Base-by-base conservation (phyloP, 2,113 vertebrate species). In the Sclerurus mexicanus region DNA sequence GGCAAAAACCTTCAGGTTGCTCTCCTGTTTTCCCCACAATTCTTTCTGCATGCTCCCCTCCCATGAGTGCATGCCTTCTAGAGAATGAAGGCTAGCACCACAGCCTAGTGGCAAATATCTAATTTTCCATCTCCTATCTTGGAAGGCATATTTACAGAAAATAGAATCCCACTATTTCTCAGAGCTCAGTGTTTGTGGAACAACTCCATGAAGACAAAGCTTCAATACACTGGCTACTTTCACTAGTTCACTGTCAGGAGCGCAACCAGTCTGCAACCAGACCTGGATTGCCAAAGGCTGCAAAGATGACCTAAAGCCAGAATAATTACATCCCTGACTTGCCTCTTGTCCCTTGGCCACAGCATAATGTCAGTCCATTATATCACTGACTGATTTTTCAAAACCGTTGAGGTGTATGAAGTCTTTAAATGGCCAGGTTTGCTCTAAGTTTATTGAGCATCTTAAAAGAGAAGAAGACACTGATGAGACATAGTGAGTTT, bases 281-380 rank as follows among this genome's bases (percentile, higher is more conserved):
- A 63, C 4, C 7, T 5, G 0, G 9, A 55, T n/a, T 78, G 46
- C 12, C 1, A 2, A 52, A 15, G 11, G 15, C 3, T 59, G 14
- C 10, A 75, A 33, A 67, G 28, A 15, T 9, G 39, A 31, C 9
- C 30, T 35, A 35, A 76, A 49, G 12, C 25, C 15, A 46, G n/a
- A 56, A 37, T 0, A 47, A 13, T 16, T 55, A 28, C 14, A 37
- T 39, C 14, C 39, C 46, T 59, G 64, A 62, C 12, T 69, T 1
- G 1, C 12, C 5, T 62, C 50, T n/a, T 55, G 17, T 12, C 25
- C 18, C 21, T 31, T 40, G 25, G 16, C 24, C 10, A 62, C 44
- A 66, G 53, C 14, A 42, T 22, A 75, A 7, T 22, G 44, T 19
- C 25, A 56, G 19, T 35, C 28, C 33, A 46, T 46, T 80, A 33